Percentiles rank a stretch among this genome's conserved stretches.
phyloP scores from a whole-genome alignment of 2,113 vertebrate species.

The Seriola rivoliana region DNA sequence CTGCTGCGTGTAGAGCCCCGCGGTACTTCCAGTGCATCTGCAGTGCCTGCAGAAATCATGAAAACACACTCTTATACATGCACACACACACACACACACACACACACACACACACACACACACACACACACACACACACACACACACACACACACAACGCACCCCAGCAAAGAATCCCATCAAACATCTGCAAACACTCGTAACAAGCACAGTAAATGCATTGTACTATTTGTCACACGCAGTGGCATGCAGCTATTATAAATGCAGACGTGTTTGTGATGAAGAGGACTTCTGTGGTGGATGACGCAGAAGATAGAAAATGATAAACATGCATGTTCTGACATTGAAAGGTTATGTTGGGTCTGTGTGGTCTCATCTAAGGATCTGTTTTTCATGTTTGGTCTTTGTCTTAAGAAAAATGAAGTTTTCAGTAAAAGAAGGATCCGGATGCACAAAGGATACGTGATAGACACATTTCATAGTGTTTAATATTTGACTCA shows the following conservation, averaged over 20 bases:
- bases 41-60: conserved; percentile 8
- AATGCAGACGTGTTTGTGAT: conserved; percentile 37
- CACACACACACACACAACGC: conserved; percentile 9
- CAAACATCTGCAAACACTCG: conserved; percentile 58
- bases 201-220: conserved; percentile 48
- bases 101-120: background rate
- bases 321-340: conserved; percentile 10
- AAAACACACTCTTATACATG: background rate
- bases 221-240: conserved; percentile 53
- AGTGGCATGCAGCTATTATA: conserved; percentile 26
- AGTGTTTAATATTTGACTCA: background rate
- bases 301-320: conserved; percentile 8
- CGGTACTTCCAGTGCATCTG: conserved; percentile 3
- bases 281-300: conserved; percentile 31
- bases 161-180: conserved; percentile 16
- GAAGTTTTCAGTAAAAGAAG: background rate
- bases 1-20: background rate
- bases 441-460: background rate
- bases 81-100: background rate
- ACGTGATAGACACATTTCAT: background rate
- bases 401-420: background rate
- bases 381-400: background rate
- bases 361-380: background rate
- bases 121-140: background rate
- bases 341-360: background rate